These are phyloP conservation scores for Sorex maritimensis DNA, from an alignment of 2,797 vertebrate species.

Conservation along the genomic window DNA sequence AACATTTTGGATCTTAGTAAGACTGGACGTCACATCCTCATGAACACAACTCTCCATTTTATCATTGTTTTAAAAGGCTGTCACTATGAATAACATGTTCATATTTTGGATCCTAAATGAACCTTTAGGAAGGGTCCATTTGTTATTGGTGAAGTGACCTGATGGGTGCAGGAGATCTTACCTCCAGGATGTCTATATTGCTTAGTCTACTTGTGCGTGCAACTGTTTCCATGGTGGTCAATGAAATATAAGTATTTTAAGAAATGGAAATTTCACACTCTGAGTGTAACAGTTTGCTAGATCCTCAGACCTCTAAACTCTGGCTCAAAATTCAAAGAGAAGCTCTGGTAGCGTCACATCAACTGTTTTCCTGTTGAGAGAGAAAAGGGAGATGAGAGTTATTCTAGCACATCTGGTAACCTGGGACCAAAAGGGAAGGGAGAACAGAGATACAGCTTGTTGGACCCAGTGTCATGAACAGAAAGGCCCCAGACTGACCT, in stretches of 20 bases:
- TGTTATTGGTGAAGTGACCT: background rate
- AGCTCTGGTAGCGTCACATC: background rate
- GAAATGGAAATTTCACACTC: background rate
- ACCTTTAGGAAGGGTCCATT: background rate
- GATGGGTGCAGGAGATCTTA: background rate
- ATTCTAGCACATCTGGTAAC: too few relatives aligned
- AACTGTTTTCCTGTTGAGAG: background rate
- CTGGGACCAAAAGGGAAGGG: too few relatives aligned
- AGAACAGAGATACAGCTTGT: too few relatives aligned
- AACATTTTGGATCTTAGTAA: background rate
- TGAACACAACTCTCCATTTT: background rate
- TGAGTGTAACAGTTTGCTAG: background rate
- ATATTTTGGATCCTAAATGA: background rate
- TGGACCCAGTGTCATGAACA: too few relatives aligned
- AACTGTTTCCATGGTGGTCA: rapidly evolving
- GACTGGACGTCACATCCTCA: background rate
- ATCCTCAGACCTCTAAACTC: background rate
- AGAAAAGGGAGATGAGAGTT: too few relatives aligned
- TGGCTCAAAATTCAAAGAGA: background rate
- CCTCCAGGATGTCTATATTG: background rate
- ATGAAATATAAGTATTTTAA: background rate
- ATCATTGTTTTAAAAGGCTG: background rate
- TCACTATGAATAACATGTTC: background rate
- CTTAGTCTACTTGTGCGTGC: background rate
- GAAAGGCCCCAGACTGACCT: too few relatives aligned